A percentile compares a stretch with the other conserved stretches of the same genome.
Conservation (phyloP, 2,797 vertebrate species). For the Pteronotus mesoamericanus region DNA sequence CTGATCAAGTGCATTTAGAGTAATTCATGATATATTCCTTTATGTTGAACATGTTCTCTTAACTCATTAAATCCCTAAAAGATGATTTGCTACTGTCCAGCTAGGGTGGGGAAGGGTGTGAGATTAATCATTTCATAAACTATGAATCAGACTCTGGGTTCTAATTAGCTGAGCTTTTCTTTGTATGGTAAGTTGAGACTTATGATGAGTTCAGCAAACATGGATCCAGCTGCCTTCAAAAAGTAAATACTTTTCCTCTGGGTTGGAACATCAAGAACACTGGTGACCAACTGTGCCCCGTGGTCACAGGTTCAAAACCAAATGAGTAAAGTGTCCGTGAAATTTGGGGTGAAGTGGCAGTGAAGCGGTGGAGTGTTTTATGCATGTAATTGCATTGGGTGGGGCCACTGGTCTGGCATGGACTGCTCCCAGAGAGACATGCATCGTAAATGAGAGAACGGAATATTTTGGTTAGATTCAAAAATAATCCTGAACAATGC, state of each 20-base stretch:
- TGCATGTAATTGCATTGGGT: background rate
- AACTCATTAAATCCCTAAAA: background rate
- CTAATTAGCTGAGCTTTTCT: background rate
- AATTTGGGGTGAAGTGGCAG: background rate
- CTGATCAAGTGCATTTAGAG: background rate
- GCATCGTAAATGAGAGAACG: background rate
- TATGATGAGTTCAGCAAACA: constrained; percentile 28
- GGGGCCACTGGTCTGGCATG: background rate
- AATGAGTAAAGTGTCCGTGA: background rate
- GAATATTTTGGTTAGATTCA: background rate
- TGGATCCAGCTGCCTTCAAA: background rate
- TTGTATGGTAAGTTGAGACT: background rate
- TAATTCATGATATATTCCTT: background rate
- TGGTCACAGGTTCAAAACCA: background rate
- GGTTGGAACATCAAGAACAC: background rate
- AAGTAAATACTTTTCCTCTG: background rate
- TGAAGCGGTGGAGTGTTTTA: background rate
- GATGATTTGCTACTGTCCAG: background rate
- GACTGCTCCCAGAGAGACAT: background rate
- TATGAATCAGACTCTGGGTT: constrained; percentile 49
- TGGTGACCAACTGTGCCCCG: background rate
- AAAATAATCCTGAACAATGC: background rate
- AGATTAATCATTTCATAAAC: constrained; percentile 41
- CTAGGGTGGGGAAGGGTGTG: background rate
- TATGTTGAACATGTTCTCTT: background rate